Conservation (phyloP, 2,888 invertebrate genomes). For the Hermaeophaga mercurialis region DNA sequence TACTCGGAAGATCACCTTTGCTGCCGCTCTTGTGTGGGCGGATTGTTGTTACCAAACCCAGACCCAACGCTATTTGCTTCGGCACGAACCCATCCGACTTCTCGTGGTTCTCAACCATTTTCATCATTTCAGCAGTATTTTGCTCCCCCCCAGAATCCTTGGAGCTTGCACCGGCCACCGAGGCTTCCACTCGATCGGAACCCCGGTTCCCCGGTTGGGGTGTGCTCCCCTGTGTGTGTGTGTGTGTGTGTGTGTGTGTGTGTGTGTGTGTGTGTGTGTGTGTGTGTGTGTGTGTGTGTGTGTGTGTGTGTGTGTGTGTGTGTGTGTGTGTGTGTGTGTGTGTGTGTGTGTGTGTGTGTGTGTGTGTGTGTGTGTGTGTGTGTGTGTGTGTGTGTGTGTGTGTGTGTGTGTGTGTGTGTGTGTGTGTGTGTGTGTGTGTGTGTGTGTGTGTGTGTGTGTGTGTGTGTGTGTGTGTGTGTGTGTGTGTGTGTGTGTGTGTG, state of each 20-base stretch:
- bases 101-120: too few relatives aligned
- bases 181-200: too few relatives aligned
- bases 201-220: too few relatives aligned
- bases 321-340: not conserved
- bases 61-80: too few relatives aligned
- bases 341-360: slow-evolving; percentile 1
- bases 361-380: slow-evolving; percentile 1
- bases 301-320: not conserved
- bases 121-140: too few relatives aligned
- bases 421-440: slow-evolving; percentile 1
- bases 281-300: slow-evolving; percentile 1
- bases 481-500: slow-evolving; percentile 1
- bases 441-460: slow-evolving; percentile 1
- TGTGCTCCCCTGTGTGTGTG: not conserved
- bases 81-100: too few relatives aligned
- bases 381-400: slow-evolving; percentile 1
- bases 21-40: too few relatives aligned
- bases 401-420: slow-evolving; percentile 1
- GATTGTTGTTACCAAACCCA: too few relatives aligned
- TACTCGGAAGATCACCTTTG: too few relatives aligned
- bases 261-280: slow-evolving; percentile 1
- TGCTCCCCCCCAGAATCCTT: too few relatives aligned
- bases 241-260: slow-evolving; percentile 1
- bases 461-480: slow-evolving; percentile 1
- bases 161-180: too few relatives aligned